These are phyloP conservation scores for Temnothorax ravouxi DNA, from an alignment of 2,888 invertebrate genomes.

Conservation along the genomic window DNA sequence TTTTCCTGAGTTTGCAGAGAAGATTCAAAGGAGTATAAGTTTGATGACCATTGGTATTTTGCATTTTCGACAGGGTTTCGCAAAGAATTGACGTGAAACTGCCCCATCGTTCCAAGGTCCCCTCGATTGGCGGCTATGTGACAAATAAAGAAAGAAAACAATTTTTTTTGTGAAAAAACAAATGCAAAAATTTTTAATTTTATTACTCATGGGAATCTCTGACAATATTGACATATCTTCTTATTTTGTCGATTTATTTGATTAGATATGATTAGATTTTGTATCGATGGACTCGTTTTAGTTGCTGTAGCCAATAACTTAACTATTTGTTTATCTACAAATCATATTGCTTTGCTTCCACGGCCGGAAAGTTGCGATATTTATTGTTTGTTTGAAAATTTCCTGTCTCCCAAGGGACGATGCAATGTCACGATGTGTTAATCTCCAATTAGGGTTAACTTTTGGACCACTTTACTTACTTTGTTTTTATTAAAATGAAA, in stretches of 20 bases:
- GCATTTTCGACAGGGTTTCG: slow-evolving; percentile 91
- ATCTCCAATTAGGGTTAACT: not conserved
- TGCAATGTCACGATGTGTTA: not conserved
- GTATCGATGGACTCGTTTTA: not conserved
- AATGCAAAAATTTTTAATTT: slow-evolving; percentile 43
- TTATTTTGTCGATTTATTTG: not conserved
- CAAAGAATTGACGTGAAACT: slow-evolving; percentile 90
- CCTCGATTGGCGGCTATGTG: slow-evolving; percentile 88
- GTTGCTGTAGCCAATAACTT: not conserved
- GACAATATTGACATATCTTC: not conserved
- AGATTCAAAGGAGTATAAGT: slow-evolving; percentile 90
- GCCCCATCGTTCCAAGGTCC: slow-evolving; percentile 91
- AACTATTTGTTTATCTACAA: not conserved
- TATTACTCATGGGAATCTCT: slow-evolving; percentile 25
- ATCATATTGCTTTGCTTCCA: not conserved
- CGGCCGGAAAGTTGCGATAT: not conserved
- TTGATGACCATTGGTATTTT: slow-evolving; percentile 89
- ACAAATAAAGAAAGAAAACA: not conserved
- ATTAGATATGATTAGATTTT: not conserved
- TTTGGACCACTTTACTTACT: not conserved
- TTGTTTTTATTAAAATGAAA: not conserved
- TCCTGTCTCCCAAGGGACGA: too few relatives aligned
- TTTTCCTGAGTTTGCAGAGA: slow-evolving; percentile 89
- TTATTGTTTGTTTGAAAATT: not conserved
- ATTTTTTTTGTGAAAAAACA: not conserved